Percentiles rank a stretch among this genome's conserved stretches.
These are phyloP conservation scores for Paraplagusia blochii DNA, from an alignment of 2,113 vertebrate species.

Conservation along the genomic window DNA sequence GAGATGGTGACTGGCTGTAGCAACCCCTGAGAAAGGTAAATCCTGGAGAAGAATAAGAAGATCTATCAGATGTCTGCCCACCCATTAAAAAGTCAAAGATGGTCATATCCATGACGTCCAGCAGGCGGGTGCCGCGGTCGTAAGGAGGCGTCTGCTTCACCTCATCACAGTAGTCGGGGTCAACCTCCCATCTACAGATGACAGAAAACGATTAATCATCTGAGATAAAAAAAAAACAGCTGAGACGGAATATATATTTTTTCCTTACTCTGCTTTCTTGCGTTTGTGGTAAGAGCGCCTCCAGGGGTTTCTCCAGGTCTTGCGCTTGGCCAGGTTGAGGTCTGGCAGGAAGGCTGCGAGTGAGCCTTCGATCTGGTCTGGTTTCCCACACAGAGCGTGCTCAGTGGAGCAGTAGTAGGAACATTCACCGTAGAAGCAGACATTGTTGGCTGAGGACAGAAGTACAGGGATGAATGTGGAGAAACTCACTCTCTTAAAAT, in stretches of 20 bases:
- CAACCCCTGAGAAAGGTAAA: too few species aligned
- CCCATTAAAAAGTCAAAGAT: conserved; percentile 98
- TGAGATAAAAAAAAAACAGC: too few species aligned
- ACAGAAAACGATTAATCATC: not conserved
- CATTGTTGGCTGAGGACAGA: conserved; percentile 84
- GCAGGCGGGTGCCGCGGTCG: conserved; percentile 85
- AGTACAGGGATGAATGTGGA: not conserved
- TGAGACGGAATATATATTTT: not conserved
- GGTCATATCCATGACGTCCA: conserved; percentile 98
- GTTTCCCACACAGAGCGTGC: conserved; percentile 92
- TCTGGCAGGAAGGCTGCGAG: conserved; percentile 95
- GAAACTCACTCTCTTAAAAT: too few species aligned
- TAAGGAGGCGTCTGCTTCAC: conserved; percentile 96
- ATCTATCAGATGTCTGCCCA: conserved; percentile 54
- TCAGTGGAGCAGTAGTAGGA: conserved; percentile 98
- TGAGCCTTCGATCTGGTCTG: conserved; percentile 93
- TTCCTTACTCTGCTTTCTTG: conserved; percentile 95
- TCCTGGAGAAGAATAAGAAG: too few species aligned
- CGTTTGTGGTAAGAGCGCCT: conserved; percentile 96
- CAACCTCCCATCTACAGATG: conserved; percentile 91
- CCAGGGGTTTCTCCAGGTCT: conserved; percentile 98
- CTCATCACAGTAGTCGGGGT: conserved; percentile 94
- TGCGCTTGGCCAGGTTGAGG: conserved; percentile 90
- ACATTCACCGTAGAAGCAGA: conserved; percentile 97
- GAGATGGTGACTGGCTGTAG: too few species aligned